Evolutionary conservation across 2,797 vertebrate species (phyloP), one percentile per base, ranked within the genome.

Genomic region (Betta splendens): DNA sequence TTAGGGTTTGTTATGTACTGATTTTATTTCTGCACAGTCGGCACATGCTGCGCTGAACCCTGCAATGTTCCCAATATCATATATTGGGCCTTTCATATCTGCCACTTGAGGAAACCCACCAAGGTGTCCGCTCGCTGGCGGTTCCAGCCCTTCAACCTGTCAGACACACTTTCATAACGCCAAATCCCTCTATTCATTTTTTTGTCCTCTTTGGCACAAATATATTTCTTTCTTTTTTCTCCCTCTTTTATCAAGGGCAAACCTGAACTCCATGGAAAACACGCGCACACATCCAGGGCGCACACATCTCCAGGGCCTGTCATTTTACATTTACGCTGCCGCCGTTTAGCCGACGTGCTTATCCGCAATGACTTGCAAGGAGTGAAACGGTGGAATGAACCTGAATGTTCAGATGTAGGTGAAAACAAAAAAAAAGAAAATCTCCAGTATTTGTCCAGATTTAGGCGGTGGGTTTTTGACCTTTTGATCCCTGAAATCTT

Each of bases 101-200:
- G 52, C 65, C 65, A 54, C 71, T 56, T 64, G 63, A 77, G 69
- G 58, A 68, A 68, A 53, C 47, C 69, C 70, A 81, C 78, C 81
- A 77, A 89, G 87, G 87, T 88, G 87, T 88, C 86, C 73, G 44
- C 9, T 81, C 50, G 77, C 79, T 63, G 46, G 5, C 71, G 29
- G 80, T 86, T 86, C 83, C 84, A 81, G 81, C 76, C 66, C 71
- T 85, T 88, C 86, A 85, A 87, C 80, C 75, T 87, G 85, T 85
- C 87, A 85, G 72, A 86, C 82, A 83, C 80, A 86, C 79, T 87
- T 82, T 84, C 79, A 75, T 83, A 78, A 79, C 44, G 80, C 67
- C 78, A 85, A 88, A 89, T 88, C 86, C 86, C 83, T 80, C 80
- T 84, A 72, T 87, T 88, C 84, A 83, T 64, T 83, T 77, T 74